Evolutionary conservation across 2,888 invertebrate genomes (phyloP).

Genomic region (Parnassius smintheus): DNA sequence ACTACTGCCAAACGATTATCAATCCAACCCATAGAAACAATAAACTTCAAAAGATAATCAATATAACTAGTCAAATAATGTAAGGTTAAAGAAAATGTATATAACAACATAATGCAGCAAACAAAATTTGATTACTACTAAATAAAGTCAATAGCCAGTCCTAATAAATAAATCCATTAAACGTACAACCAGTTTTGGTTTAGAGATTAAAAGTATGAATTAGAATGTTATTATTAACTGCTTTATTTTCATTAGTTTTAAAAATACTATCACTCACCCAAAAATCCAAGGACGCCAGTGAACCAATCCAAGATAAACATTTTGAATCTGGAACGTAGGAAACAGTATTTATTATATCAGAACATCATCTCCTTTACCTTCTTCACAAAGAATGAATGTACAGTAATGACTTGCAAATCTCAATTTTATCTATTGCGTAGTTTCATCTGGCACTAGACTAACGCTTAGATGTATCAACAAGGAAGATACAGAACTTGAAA

Average conservation of each 20-base stretch:
- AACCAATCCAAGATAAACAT: constrained; percentile 99
- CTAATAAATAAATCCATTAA: not conserved
- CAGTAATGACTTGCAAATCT: constrained; percentile 68
- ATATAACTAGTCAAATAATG: not conserved
- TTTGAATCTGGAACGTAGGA: constrained; percentile 65
- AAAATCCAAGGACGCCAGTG: constrained; percentile 95
- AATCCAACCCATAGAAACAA: not conserved
- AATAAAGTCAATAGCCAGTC: not conserved
- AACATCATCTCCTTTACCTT: constrained; percentile 46
- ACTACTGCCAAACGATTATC: no score
- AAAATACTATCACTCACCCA: constrained; percentile 84
- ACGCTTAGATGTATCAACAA: constrained; percentile 3
- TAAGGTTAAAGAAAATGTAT: not conserved
- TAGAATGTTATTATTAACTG: not conserved
- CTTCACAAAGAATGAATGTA: constrained; percentile 57
- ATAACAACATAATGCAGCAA: not conserved
- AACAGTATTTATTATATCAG: constrained; percentile 46
- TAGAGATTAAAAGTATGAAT: no score
- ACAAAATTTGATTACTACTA: not conserved
- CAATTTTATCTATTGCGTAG: constrained; percentile 53
- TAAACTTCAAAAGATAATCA: not conserved
- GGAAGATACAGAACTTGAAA: constrained; percentile 17
- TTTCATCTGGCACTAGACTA: constrained; percentile 35
- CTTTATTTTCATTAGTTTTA: not conserved
- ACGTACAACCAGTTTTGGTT: not conserved